Evolutionary conservation across 2,113 vertebrate species (phyloP).

Genomic region (pig (Sus scrofa)): T2T-Sscrofa CM000824.6:160598501-160599000

Average conservation of each 20-base stretch:
- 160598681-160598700: constrained; percentile 36
- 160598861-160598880: not conserved
- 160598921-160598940: not conserved
- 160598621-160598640: not conserved
- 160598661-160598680: not conserved
- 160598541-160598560: not conserved
- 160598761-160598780: not conserved
- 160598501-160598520: not conserved
- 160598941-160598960: not conserved
- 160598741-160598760: not conserved
- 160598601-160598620: not conserved
- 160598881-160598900: not conserved
- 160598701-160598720: not conserved
- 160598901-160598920: not conserved
- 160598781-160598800: not conserved
- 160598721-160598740: not conserved
- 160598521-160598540: not conserved
- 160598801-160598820: not conserved
- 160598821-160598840: not conserved
- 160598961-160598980: not conserved
- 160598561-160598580: not conserved
- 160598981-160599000: not conserved
- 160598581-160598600: not conserved
- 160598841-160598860: not conserved
- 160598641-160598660: not conserved